A percentile compares a stretch with the other conserved stretches of the same genome.
phyloP scores from a whole-genome alignment of 2,888 invertebrate genomes.

The Hyppa rectilinea region DNA sequence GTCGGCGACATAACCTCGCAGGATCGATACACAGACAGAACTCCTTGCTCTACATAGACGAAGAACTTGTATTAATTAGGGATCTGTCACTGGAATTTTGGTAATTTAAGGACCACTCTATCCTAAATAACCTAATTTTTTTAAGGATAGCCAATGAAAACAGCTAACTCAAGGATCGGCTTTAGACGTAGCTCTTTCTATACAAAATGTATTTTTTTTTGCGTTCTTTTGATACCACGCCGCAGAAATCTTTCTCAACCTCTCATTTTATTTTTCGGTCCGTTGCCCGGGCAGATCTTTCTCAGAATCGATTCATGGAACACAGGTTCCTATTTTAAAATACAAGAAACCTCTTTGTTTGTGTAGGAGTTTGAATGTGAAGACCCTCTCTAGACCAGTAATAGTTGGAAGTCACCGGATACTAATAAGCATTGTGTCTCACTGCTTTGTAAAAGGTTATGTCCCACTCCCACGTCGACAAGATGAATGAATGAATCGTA shows the following conservation, averaged over 20 bases:
- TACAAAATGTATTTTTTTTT: background rate
- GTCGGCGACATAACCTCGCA: background rate
- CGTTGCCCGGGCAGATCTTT: background rate
- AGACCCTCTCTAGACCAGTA: background rate
- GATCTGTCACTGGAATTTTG: background rate
- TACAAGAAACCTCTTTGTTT: background rate
- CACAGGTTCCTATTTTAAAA: background rate
- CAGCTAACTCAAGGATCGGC: too few species aligned
- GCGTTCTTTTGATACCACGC: background rate
- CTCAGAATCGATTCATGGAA: background rate
- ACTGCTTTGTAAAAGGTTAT: slow-evolving; percentile 13
- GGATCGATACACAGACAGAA: slow-evolving; percentile 28
- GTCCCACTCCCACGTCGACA: background rate
- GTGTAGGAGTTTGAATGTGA: background rate
- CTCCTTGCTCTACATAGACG: slow-evolving; percentile 19
- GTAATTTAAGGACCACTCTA: too few species aligned
- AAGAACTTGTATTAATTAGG: slow-evolving; percentile 10
- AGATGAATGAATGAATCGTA: slow-evolving; percentile 18
- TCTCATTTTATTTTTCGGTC: background rate
- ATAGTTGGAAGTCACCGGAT: slow-evolving; percentile 24
- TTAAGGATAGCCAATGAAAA: too few species aligned
- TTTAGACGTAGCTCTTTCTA: background rate
- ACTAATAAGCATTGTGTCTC: slow-evolving; percentile 17
- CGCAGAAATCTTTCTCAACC: background rate
- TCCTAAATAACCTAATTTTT: too few species aligned